phyloP scores from a whole-genome alignment of 1,140 invertebrate genomes.

The Drosophila leontia region DNA sequence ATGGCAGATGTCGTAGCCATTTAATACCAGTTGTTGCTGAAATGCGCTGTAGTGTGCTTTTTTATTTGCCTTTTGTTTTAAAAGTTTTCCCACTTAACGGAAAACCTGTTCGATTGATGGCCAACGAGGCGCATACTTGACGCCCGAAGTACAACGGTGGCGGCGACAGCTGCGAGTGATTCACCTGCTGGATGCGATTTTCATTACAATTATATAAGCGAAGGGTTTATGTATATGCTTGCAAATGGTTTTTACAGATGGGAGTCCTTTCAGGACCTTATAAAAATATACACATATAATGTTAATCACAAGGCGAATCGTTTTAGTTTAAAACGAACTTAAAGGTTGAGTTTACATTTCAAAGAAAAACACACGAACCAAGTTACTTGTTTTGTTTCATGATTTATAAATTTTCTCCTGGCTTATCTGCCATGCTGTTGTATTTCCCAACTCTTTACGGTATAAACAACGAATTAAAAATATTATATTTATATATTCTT shows the following conservation, averaged over 20 bases:
- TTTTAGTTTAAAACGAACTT: neutral
- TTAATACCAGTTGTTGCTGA: conserved; percentile 57
- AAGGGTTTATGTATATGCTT: neutral
- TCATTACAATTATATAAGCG: conserved; percentile 3
- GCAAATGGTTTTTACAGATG: neutral
- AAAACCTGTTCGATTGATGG: conserved; percentile 51
- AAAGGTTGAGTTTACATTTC: neutral
- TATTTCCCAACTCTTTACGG: neutral
- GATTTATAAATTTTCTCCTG: neutral
- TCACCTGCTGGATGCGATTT: conserved; percentile 12
- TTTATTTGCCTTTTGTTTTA: conserved; percentile 44
- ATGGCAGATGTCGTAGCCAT: conserved; percentile 61
- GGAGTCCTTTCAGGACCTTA: neutral
- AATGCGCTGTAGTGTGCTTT: conserved; percentile 25
- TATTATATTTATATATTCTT: neutral
- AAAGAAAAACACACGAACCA: too few species aligned
- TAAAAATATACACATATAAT: neutral
- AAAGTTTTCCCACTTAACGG: conserved; percentile 35
- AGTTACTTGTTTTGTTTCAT: neutral
- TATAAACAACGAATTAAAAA: neutral
- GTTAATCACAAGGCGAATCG: neutral
- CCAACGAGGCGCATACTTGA: conserved; percentile 42
- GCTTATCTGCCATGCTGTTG: neutral
- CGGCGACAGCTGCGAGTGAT: conserved; percentile 33
- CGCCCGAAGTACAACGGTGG: conserved; percentile 28